Conservation (phyloP, 2,888 invertebrate species). For the Cabera pusaria region DNA sequence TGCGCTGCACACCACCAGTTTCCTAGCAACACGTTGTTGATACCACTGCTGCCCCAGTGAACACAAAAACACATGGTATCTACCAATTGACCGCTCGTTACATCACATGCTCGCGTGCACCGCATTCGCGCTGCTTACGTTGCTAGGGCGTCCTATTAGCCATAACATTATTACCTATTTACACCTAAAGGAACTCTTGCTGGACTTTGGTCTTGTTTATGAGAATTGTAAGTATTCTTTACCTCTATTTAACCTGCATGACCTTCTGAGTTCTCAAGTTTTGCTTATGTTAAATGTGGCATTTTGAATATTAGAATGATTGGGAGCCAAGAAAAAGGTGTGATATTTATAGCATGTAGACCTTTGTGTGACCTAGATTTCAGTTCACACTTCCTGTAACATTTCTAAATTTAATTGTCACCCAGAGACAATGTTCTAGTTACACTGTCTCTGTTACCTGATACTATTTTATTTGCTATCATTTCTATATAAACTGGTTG, state of each 20-base stretch:
- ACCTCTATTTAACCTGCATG: constrained; percentile 23
- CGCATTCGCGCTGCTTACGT: constrained; percentile 53
- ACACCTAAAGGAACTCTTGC: constrained; percentile 22
- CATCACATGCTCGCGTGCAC: constrained; percentile 65
- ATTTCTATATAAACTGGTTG: constrained; percentile 19
- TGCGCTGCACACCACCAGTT: constrained; percentile 51
- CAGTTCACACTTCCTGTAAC: constrained; percentile 59
- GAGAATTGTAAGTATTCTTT: constrained; percentile 23
- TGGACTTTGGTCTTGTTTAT: constrained; percentile 37
- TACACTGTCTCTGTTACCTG: constrained; percentile 33
- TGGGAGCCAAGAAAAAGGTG: constrained; percentile 12
- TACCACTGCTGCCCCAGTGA: constrained; percentile 74
- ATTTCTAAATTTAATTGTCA: constrained; percentile 67
- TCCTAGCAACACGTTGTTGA: constrained; percentile 83
- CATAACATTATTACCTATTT: constrained; percentile 52
- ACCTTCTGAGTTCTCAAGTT: constrained; percentile 16
- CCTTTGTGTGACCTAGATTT: constrained; percentile 70
- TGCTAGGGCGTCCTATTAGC: constrained; percentile 55
- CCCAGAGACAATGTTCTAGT: constrained; percentile 56
- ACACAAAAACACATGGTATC: constrained; percentile 74
- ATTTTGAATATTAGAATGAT: constrained; percentile 1
- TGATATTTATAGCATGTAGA: constrained; percentile 50
- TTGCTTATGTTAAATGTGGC: constrained; percentile 18
- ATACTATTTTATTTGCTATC: constrained; percentile 21
- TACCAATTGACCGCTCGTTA: constrained; percentile 57